phyloP scores from a whole-genome alignment of 2,797 vertebrate genomes.

The Ctenopoma multispine region DNA sequence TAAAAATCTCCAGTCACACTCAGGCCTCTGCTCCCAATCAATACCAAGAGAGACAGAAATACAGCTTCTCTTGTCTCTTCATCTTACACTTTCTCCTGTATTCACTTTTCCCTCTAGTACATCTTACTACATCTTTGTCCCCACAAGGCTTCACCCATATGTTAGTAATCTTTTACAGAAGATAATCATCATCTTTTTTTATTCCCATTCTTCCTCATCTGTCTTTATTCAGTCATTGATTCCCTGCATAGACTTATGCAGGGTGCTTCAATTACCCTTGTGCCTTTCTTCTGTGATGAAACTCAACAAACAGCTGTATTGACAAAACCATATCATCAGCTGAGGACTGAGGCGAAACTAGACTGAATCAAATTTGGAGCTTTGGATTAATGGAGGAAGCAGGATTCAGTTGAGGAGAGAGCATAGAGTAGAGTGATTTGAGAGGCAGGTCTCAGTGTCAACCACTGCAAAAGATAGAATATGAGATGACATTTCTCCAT shows the following conservation, averaged over 20 bases:
- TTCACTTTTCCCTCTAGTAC: constrained; percentile 1
- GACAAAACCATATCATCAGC: constrained; percentile 64
- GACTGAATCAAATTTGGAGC: constrained; percentile 46
- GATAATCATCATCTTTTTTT: constrained; percentile 4
- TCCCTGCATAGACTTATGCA: constrained; percentile 14
- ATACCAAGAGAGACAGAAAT: constrained; percentile 61
- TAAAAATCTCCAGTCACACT: constrained; percentile 59
- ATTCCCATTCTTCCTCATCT: constrained; percentile 11
- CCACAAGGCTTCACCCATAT: constrained; percentile 22
- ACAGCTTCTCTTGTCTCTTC: constrained; percentile 49
- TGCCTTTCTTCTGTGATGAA: constrained; percentile 50
- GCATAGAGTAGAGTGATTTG: constrained; percentile 5
- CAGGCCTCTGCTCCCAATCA: constrained; percentile 62
- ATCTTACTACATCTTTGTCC: constrained; percentile 23
- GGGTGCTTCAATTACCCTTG: constrained; percentile 41
- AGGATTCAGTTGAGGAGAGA: constrained; percentile 23
- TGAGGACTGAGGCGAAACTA: constrained; percentile 11
- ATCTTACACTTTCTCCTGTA: constrained; percentile 32
- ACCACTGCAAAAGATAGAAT: constrained; percentile 58
- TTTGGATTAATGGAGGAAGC: constrained; percentile 53
- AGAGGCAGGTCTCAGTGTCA: constrained; percentile 49
- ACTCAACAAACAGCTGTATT: constrained; percentile 53
- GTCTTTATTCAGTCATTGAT: constrained; percentile 46
- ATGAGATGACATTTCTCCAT: constrained; percentile 69
- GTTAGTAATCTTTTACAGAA: constrained; percentile 15